Conservation (phyloP, 2,888 invertebrate genomes). For the Atrina japonica region DNA sequence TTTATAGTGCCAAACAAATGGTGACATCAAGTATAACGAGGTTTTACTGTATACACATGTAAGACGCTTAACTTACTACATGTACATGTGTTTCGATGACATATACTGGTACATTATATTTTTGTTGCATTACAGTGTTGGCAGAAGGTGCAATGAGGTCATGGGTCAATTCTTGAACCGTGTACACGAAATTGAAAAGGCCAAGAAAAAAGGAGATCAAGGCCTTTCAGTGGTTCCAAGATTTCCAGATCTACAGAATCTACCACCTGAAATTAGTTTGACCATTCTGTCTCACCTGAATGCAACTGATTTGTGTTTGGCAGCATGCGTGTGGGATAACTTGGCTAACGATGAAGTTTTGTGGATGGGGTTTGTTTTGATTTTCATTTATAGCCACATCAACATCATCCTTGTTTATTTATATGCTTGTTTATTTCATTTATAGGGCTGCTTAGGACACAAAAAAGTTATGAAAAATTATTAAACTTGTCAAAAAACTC, state of each 20-base stretch:
- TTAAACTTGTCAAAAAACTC: background rate
- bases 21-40: too few species aligned
- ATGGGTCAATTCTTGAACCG: conserved; percentile 40
- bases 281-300: conserved; percentile 82
- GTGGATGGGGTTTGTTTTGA: conserved; percentile 80
- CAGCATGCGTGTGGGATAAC: conserved; percentile 82
- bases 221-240: conserved; percentile 12
- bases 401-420: background rate
- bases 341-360: conserved; percentile 82
- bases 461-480: background rate
- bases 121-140: background rate
- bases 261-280: conserved; percentile 82
- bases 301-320: conserved; percentile 82
- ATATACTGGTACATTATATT: too few species aligned
- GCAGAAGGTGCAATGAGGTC: background rate
- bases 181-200: conserved; percentile 14
- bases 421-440: background rate
- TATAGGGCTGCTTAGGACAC: too few species aligned
- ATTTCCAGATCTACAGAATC: conserved; percentile 80
- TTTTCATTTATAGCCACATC: too few species aligned
- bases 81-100: too few species aligned
- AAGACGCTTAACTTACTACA: too few species aligned
- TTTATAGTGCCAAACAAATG: too few species aligned
- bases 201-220: conserved; percentile 5
- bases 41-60: too few species aligned